Conservation (phyloP, 2,113 vertebrate genomes). For the Callocephalon fimbriatum region DNA sequence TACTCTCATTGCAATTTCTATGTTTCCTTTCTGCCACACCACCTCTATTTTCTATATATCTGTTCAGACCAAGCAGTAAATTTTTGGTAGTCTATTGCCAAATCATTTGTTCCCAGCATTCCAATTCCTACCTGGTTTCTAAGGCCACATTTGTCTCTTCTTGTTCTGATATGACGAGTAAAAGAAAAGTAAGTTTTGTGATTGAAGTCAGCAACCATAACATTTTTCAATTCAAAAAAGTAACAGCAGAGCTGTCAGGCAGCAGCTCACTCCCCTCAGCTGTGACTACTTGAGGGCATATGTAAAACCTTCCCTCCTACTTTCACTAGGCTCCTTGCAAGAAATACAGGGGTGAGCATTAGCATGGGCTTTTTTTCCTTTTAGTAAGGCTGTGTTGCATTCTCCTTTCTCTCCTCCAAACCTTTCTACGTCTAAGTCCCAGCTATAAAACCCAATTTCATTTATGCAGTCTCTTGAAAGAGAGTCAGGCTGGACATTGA, state of each 20-base stretch:
- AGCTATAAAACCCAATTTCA: neutral
- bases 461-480: neutral
- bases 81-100: neutral
- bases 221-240: neutral
- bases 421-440: neutral
- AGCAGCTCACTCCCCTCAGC: neutral
- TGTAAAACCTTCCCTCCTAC: neutral
- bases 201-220: neutral
- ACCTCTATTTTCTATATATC: neutral
- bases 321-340: neutral
- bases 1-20: neutral
- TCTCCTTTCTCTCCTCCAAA: neutral
- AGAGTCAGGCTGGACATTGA: neutral
- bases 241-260: neutral
- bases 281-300: neutral
- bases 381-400: neutral
- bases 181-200: neutral
- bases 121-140: neutral
- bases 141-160: neutral
- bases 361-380: neutral
- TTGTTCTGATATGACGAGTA: neutral
- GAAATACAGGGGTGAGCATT: fast-evolving
- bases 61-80: neutral
- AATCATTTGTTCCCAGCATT: neutral
- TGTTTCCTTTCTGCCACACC: neutral